Base-by-base conservation (phyloP, 1,140 invertebrate species). In the Bombus impatiens region DNA sequence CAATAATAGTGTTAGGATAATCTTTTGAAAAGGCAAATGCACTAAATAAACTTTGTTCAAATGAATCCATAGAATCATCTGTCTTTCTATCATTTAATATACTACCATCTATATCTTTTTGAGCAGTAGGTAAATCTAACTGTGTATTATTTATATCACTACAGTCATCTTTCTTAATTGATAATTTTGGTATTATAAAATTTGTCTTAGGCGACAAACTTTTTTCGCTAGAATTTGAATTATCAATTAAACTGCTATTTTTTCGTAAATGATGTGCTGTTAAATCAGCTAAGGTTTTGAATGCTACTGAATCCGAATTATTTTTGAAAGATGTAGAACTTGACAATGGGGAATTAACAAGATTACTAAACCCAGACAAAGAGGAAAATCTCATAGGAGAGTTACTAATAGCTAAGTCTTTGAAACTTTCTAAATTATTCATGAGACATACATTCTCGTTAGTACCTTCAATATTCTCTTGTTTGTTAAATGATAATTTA, bases 251-350 rank as follows among this genome's bases (percentile, higher is more conserved):
- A 15, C 35, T 83, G 57, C 83, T 88, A 12, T 92, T 93, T 75
- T 92, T 93, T 90, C 94, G 82, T 53, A 94, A 92, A 91, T 95
- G 93, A 88, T 93, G 90, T 13, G 91, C 89, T 15, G 94, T 94
- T 78, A 95, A 86, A 59, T 93, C 93, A 68, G 92, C 91, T 59
- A 95, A 90, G 15, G 92, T 92, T 71, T 75, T 87, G 76, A 94
- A 95, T 28, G 87, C 47, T 68, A 57, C n/a, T 3, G 40, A 42
- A 65, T 80, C 44, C 15, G 42, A 67, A 78, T 40, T 72, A 77
- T 44, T 67, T 75, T 82, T 44, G 2, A 3, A 47, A 42, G 12
- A 32, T 35, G 13, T 44, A 57, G 65, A 65, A 72, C 40, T 57
- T 22, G 47, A 53, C 13, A 5, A 42, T 32, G 37, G 22, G 13